Conservation (phyloP, 2,797 vertebrate species). For the Ctenochaetus hawaiiensis region DNA sequence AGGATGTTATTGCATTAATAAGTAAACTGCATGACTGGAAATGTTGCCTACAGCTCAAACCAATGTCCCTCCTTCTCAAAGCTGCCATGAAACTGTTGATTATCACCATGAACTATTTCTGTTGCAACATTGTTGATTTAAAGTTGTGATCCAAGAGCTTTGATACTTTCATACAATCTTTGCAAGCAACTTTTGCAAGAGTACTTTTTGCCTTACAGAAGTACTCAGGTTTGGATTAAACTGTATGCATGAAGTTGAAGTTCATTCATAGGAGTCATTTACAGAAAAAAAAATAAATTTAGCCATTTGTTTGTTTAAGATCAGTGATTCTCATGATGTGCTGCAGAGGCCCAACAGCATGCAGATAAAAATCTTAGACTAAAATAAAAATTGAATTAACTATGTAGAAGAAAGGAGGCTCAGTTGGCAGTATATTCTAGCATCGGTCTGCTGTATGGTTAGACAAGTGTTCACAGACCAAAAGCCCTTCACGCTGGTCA, state of each 20-base stretch:
- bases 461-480: background rate
- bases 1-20: background rate
- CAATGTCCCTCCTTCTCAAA: background rate
- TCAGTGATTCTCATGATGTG: background rate
- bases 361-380: too few relatives aligned
- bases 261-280: too few relatives aligned
- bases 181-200: too few relatives aligned
- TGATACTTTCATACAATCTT: too few relatives aligned
- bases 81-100: background rate
- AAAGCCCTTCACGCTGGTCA: background rate
- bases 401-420: background rate
- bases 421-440: background rate
- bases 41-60: background rate
- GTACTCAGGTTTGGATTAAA: too few relatives aligned
- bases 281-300: too few relatives aligned
- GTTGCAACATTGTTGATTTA: background rate
- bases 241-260: too few relatives aligned
- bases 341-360: background rate
- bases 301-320: background rate
- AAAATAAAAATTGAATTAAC: too few relatives aligned
- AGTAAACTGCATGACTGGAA: background rate
- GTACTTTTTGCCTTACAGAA: too few relatives aligned
- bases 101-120: background rate
- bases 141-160: background rate
- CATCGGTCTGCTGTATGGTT: background rate